Conservation (phyloP, 2,888 invertebrate genomes). For the Prostheceraeus crozeri region DNA sequence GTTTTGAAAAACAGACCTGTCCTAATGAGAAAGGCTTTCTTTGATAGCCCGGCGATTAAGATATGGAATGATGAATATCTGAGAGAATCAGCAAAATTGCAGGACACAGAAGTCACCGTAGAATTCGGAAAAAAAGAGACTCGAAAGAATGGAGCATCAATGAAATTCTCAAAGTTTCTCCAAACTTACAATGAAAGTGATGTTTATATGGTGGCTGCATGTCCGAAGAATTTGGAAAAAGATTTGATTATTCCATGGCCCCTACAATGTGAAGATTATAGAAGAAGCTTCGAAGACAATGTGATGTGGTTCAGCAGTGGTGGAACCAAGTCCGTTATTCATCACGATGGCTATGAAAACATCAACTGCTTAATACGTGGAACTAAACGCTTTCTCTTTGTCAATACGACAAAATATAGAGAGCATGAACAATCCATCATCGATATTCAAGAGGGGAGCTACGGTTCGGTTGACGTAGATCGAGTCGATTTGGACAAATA, state of each 20-base stretch:
- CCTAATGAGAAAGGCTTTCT: conserved; percentile 19
- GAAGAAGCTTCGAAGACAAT: not conserved
- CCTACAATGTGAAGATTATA: conserved; percentile 12
- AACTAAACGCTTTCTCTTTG: not conserved
- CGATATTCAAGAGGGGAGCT: conserved; percentile 36
- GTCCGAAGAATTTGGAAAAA: conserved; percentile 19
- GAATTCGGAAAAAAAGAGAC: conserved; percentile 23
- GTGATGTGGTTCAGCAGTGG: conserved; percentile 30
- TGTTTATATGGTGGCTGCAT: conserved; percentile 22
- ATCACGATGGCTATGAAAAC: conserved; percentile 31
- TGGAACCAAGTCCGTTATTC: conserved; percentile 23
- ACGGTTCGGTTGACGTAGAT: conserved; percentile 39
- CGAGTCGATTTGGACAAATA: conserved; percentile 5
- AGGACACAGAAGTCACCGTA: not conserved
- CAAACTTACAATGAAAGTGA: conserved; percentile 10
- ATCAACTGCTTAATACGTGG: conserved; percentile 26
- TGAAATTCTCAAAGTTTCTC: conserved; percentile 15
- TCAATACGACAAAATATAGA: conserved; percentile 23
- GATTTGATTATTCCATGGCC: conserved; percentile 7
- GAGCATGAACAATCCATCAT: conserved; percentile 30
- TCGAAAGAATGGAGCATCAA: not conserved
- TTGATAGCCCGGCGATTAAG: not conserved
- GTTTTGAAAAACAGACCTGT: conserved; percentile 17
- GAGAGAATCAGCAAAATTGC: not conserved
- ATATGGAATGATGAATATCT: conserved; percentile 22